Conservation (phyloP, 2,113 vertebrate genomes). For the Sinocyclocheilus rhinocerous region DNA sequence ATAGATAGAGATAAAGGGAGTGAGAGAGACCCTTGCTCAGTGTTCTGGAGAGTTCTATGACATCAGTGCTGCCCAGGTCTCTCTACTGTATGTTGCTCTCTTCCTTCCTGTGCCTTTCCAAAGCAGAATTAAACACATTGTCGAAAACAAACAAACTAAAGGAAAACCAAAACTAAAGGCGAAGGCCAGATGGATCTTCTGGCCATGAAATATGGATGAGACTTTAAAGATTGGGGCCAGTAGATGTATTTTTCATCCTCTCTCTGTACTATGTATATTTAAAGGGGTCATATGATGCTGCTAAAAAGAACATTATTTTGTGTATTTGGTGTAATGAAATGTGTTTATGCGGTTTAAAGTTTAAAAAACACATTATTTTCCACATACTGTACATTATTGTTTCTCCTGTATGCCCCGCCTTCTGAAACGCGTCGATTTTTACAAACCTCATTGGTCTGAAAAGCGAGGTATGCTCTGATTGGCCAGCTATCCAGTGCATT, state of each 20-base stretch:
- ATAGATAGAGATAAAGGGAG: constrained; percentile 22
- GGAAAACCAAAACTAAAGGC: neutral
- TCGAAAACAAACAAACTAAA: neutral
- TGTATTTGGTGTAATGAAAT: too few species aligned
- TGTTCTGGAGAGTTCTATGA: constrained; percentile 19
- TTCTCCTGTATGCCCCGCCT: too few species aligned
- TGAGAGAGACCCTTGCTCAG: neutral
- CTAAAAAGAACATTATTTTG: too few species aligned
- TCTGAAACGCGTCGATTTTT: too few species aligned
- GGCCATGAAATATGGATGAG: constrained; percentile 55
- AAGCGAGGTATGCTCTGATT: too few species aligned
- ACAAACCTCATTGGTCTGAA: too few species aligned
- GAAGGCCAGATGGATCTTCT: neutral
- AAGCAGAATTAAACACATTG: neutral
- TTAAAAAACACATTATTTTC: too few species aligned
- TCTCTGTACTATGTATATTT: constrained; percentile 57
- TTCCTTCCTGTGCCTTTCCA: neutral
- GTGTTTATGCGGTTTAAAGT: too few species aligned
- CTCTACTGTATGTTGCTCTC: constrained; percentile 1
- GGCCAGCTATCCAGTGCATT: too few species aligned
- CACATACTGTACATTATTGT: too few species aligned
- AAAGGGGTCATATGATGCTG: too few species aligned
- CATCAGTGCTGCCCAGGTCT: constrained; percentile 7
- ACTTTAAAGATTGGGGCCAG: constrained; percentile 49
- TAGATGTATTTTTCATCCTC: constrained; percentile 56